These are phyloP conservation scores for Neodontobutis hainanensis DNA, from an alignment of 2,113 vertebrate genomes.

Conservation along the genomic window DNA sequence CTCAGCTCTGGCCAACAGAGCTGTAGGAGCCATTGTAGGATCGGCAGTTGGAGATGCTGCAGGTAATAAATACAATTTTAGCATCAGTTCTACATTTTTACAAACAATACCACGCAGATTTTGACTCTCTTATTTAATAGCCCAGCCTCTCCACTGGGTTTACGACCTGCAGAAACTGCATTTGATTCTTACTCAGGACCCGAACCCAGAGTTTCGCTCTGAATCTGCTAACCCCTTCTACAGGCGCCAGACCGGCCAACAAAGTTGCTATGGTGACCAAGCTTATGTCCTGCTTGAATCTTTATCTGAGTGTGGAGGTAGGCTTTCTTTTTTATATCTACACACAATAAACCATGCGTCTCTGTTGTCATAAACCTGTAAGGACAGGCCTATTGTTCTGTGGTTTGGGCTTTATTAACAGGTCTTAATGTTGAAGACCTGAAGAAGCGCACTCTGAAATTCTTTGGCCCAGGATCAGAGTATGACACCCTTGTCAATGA, in stretches of 20 bases:
- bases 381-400: too few species aligned
- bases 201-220: conserved; percentile 70
- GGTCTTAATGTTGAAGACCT: conserved; percentile 75
- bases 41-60: conserved; percentile 78
- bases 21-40: conserved; percentile 75
- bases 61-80: conserved; percentile 47
- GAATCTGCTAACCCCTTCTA: conserved; percentile 78
- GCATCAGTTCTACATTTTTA: not conserved
- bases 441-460: conserved; percentile 68
- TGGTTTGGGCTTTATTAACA: conserved; percentile 29
- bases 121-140: conserved; percentile 34
- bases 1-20: conserved; percentile 65
- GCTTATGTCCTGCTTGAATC: conserved; percentile 77
- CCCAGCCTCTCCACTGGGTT: conserved; percentile 79
- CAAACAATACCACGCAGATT: not conserved
- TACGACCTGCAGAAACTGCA: conserved; percentile 77
- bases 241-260: conserved; percentile 71
- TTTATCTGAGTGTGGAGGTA: conserved; percentile 76
- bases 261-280: conserved; percentile 81
- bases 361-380: not conserved
- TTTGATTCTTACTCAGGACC: conserved; percentile 59
- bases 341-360: not conserved
- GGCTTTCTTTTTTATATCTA: not conserved
- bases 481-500: conserved; percentile 78
- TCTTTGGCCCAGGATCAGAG: conserved; percentile 78